phyloP scores from a whole-genome alignment of 2,888 invertebrate species.

The Anthrax anthrax region DNA sequence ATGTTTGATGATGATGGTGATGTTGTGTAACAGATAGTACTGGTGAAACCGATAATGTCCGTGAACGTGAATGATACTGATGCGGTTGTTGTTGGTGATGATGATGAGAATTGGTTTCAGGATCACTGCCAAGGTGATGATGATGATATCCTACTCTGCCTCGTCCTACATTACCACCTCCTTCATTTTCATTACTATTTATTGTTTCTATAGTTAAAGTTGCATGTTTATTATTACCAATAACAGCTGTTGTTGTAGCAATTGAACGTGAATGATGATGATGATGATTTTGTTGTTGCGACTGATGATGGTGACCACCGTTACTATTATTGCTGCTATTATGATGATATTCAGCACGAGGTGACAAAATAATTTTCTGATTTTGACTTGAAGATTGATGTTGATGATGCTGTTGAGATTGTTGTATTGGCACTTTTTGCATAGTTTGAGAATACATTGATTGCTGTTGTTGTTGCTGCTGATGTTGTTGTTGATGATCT shows the following conservation, averaged over 20 bases:
- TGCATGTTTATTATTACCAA: not conserved
- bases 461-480: conserved; percentile 17
- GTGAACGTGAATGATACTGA: no score
- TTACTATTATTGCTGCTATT: not conserved
- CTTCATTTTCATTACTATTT: not conserved
- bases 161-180: no score
- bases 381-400: conserved; percentile 4
- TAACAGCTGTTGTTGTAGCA: not conserved
- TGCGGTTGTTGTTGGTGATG: not conserved
- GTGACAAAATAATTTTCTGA: conserved; percentile 29
- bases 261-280: not conserved
- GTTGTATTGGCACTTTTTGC: conserved; percentile 16
- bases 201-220: not conserved
- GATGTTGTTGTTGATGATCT: conserved; percentile 16
- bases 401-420: not conserved
- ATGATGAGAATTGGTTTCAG: not conserved
- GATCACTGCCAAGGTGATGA: not conserved
- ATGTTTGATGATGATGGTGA: not conserved
- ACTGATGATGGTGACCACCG: not conserved
- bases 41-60: no score
- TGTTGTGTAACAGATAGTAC: not conserved
- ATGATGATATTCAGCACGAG: conserved; percentile 26
- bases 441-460: conserved; percentile 5
- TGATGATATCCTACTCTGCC: not conserved
- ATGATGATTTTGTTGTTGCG: not conserved